Evolutionary conservation across 1,140 invertebrate genomes (phyloP), one percentile per base, ranked within the genome.

Genomic region (Drosophila parvula): DNA sequence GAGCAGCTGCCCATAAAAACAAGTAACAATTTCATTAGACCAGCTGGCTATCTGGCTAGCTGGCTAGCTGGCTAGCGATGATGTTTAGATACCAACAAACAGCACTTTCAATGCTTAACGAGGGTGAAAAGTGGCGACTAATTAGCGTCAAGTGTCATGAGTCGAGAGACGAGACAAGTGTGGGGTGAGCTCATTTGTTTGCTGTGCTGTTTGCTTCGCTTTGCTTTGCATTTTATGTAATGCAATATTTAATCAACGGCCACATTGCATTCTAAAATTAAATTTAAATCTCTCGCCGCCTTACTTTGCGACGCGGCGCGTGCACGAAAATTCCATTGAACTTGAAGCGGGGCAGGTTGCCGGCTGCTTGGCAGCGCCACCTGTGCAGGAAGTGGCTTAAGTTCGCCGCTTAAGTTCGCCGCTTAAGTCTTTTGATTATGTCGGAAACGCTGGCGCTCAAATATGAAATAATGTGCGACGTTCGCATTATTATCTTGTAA

Each of bases 341-440:
- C 80, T 82, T 83, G 79, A 62, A 18, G 64, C 64, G 64, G 43
- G 58, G 40, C 40, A 32, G 63, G 43, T 47, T 30, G 63, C 27
- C 60, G 18, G 32, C 34, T 47, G 34, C 14, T 16, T 22, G 57
- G 27, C 44, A 14, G 48, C 43, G 57, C 16, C 60, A 48, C 53
- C 53, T 61, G 65, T 69, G 79, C 70, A 79, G 75, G 80, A 83
- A 83, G 78, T 83, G 76, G 78, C 74, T 48, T 30, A 30, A 50
- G 82, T 86, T 86, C 60, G 82, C 61, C 78, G 78, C 75, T 53
- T 53, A 53, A 36, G 83, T 88, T 86, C 65, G 83, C 63, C 47
- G 79, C 79, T 88, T 88, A 77, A 88, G 83, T 89, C 84, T 88
- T 83, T 88, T 82, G 80, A 68, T 76, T 68, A 60, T 71, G 65